Conservation (phyloP, 2,113 vertebrate genomes). For the Myanophis thanlyinensis region DNA sequence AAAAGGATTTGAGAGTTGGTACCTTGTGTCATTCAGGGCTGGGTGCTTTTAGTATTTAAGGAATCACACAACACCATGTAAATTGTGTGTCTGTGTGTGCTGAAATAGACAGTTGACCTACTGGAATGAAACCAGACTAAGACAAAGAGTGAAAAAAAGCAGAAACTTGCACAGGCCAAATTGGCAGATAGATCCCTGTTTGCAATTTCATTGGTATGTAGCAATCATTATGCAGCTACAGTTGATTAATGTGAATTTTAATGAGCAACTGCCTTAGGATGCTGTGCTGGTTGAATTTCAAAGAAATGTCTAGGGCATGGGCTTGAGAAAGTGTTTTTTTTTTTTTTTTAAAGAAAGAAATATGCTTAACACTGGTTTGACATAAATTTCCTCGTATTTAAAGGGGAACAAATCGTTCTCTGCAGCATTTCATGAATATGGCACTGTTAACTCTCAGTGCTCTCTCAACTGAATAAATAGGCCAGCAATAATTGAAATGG, state of each 20-base stretch:
- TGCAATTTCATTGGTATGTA: not conserved
- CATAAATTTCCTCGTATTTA: not conserved
- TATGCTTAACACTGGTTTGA: not conserved
- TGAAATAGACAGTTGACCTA: not conserved
- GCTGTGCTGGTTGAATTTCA: not conserved
- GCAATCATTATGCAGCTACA: not conserved
- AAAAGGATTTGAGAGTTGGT: not conserved
- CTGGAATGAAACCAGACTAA: not conserved
- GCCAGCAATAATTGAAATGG: not conserved
- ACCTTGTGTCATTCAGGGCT: not conserved
- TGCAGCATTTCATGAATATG: not conserved
- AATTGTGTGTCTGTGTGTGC: not conserved
- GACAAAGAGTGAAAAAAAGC: slow-evolving; percentile 9
- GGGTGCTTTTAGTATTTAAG: not conserved
- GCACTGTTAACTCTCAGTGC: not conserved
- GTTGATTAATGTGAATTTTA: slow-evolving; percentile 14
- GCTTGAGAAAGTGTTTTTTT: not conserved
- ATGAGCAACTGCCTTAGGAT: not conserved
- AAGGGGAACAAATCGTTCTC: not conserved
- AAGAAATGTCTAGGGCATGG: not conserved
- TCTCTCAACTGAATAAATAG: not conserved
- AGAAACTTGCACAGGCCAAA: not conserved
- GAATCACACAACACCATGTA: not conserved
- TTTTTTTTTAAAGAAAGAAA: not conserved
- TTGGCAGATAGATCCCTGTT: not conserved